Conservation (phyloP, 2,797 vertebrate genomes). For the Propithecus perrieri region DNA sequence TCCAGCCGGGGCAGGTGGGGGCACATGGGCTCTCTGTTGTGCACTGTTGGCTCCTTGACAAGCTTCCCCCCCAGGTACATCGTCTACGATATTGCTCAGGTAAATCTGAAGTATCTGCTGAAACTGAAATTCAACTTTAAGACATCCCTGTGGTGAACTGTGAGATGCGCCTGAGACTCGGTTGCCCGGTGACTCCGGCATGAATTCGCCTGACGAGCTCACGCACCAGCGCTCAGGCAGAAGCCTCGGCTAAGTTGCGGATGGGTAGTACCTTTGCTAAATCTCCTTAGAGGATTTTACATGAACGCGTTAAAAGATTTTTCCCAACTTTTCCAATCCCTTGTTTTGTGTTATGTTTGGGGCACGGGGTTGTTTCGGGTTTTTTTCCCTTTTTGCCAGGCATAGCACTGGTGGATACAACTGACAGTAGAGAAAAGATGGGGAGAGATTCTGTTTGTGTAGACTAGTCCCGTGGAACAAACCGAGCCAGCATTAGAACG, state of each 20-base stretch:
- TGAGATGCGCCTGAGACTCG: neutral
- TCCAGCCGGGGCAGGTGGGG: too few relatives aligned
- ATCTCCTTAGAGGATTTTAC: constrained; percentile 70
- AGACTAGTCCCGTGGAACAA: constrained; percentile 65
- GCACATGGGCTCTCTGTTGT: rapidly evolving
- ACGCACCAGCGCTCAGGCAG: constrained; percentile 46
- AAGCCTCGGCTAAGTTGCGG: constrained; percentile 65
- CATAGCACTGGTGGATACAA: constrained; percentile 41
- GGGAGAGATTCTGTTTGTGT: constrained; percentile 51
- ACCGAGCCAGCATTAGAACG: constrained; percentile 25
- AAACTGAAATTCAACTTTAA: constrained; percentile 99
- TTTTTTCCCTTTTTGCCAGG: constrained; percentile 64
- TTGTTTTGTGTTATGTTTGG: neutral
- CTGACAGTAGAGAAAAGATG: constrained; percentile 55
- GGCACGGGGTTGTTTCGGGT: neutral
- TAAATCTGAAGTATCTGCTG: constrained; percentile 98
- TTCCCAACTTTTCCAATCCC: neutral
- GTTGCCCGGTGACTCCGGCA: constrained; percentile 56
- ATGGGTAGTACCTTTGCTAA: constrained; percentile 63
- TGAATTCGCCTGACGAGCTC: constrained; percentile 64
- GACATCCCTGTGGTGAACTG: constrained; percentile 94
- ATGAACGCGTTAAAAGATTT: constrained; percentile 62
- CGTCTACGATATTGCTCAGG: constrained; percentile 96
- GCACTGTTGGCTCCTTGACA: constrained; percentile 86
- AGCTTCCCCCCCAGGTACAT: constrained; percentile 91